Base-by-base conservation (phyloP, 2,888 invertebrate species). In the Fabriciana adippe region DNA sequence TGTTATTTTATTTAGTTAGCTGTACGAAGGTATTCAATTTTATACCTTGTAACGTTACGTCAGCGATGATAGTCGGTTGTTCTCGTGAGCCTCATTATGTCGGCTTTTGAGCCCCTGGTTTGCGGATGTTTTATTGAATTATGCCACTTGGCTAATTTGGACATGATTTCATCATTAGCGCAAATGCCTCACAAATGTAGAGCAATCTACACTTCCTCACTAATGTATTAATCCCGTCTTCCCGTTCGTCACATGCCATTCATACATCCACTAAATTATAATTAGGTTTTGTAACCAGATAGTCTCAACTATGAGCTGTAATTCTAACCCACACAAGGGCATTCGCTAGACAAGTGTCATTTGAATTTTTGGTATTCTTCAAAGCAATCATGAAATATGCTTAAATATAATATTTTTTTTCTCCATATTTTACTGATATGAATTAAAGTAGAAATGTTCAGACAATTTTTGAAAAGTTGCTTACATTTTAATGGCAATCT, bases 1-100 rank as follows among this genome's bases (percentile, higher is more conserved):
- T 18, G 6, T 53, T 21, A 18, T 53, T 18, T 53, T 53, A 18
- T 11, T 53, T 61, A 53, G 35, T 53, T 41, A 18, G 3, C 15
- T 35, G 14, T 11, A 51, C 50, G 61, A 8, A 8, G 35, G 11
- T 53, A 61, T 31, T 13, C 48, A 26, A 72, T 64, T 68, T 55
- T 71, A 69, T 51, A 62, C 66, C 64, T 67, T 71, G 65, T 69
- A 66, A 47, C 68, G 69, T 71, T 71, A 72, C 70, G 74, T 73
- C 75, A 74, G 69, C 66, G 71, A 68, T 75, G 68, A 66, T 55
- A 66, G 64, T 72, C 14, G 51, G 26, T n/a, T 50, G 55, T 56
- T 54, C 57, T 54, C 26, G 26, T 26, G 26, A 0, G 5, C 26
- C 26, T 0, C 60, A 68, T 68, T 68, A 64, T 31, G 60, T 60